A percentile compares a stretch with the other conserved stretches of the same genome.
phyloP scores from a whole-genome alignment of 2,113 vertebrate genomes.

The Hoplias malabaricus region DNA sequence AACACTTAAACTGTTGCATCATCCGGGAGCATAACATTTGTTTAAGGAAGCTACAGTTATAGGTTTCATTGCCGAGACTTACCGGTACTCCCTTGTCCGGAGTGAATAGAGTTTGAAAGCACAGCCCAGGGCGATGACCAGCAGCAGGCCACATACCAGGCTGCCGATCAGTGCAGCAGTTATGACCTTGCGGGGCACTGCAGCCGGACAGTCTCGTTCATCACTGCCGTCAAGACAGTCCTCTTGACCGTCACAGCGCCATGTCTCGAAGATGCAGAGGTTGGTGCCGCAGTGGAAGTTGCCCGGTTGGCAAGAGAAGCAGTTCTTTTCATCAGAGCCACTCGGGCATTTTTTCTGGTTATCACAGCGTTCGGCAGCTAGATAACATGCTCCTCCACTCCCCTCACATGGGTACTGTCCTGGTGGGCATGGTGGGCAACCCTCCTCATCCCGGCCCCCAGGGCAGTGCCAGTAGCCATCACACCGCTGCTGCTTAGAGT shows the following conservation, averaged over 20 bases:
- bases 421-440: conserved; percentile 81
- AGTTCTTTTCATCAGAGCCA: conserved; percentile 95
- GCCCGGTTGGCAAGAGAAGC: conserved; percentile 92
- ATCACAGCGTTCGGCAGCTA: conserved; percentile 87
- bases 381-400: conserved; percentile 82
- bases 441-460: conserved; percentile 89
- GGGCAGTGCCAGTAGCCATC: conserved; percentile 98
- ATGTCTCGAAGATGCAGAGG: conserved; percentile 95
- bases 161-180: conserved; percentile 93
- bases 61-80: not conserved
- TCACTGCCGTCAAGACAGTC: conserved; percentile 96
- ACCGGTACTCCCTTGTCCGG: conserved; percentile 92
- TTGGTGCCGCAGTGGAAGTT: conserved; percentile 97
- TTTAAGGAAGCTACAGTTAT: not conserved
- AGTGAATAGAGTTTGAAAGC: conserved; percentile 94
- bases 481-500: conserved; percentile 85
- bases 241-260: conserved; percentile 96
- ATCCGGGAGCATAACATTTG: no score
- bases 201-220: conserved; percentile 87
- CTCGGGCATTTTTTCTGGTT: conserved; percentile 95
- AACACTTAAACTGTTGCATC: no score
- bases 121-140: conserved; percentile 95
- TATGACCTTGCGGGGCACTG: conserved; percentile 92
- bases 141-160: conserved; percentile 89
- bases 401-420: conserved; percentile 92